A percentile compares a stretch with the other conserved stretches of the same genome.
Evolutionary conservation across 2,113 vertebrate genomes (phyloP).

Genomic region (Nannospalax galili): DNA sequence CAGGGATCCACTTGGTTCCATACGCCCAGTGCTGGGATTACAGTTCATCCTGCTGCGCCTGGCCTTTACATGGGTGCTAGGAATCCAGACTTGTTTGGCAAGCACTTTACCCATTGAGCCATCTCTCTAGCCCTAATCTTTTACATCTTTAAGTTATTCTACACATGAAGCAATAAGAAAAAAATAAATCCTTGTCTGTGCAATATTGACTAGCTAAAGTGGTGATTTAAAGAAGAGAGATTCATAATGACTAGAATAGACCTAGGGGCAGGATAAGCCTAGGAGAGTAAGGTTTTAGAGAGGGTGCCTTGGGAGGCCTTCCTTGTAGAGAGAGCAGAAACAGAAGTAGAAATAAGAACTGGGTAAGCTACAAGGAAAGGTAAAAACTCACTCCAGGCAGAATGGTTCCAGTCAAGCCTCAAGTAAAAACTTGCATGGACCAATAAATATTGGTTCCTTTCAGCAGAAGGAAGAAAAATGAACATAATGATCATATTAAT

Average conservation of each 20-base stretch:
- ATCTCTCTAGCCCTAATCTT: not conserved
- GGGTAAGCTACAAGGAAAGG: not conserved
- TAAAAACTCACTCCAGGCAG: not conserved
- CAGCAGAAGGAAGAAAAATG: conserved; percentile 44
- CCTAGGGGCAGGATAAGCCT: too few relatives aligned
- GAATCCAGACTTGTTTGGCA: not conserved
- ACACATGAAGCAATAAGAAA: not conserved
- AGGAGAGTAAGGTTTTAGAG: not conserved
- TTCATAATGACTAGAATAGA: not conserved
- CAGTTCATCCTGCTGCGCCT: not conserved
- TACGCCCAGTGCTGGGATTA: not conserved
- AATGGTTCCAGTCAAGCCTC: not conserved
- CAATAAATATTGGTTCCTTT: not conserved
- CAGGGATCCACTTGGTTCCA: not conserved
- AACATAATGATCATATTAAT: conserved; percentile 53
- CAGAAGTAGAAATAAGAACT: not conserved
- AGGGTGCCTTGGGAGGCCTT: not conserved
- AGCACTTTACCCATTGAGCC: not conserved
- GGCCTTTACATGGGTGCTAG: not conserved
- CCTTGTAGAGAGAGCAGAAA: too few relatives aligned
- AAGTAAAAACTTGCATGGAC: not conserved
- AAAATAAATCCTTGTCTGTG: not conserved
- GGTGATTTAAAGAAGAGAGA: not conserved
- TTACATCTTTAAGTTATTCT: not conserved
- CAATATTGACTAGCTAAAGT: not conserved